Percentiles rank a stretch among this genome's conserved stretches.
Conservation (phyloP, 1,140 invertebrate genomes). For the Papilio aristodemus region DNA sequence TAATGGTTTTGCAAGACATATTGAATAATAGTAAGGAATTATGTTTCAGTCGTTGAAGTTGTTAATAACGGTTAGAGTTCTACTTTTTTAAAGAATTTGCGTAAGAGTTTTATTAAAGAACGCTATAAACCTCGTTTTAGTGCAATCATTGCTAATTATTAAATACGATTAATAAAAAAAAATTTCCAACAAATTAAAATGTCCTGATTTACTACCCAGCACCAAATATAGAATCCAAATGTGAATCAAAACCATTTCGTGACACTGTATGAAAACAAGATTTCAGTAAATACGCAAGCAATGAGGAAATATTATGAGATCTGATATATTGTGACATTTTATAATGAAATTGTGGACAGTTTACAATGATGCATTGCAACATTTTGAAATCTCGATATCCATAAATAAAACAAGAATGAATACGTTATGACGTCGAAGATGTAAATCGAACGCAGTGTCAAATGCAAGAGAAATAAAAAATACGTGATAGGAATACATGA, state of each 20-base stretch:
- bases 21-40: conserved; percentile 23
- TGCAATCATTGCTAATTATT: not conserved
- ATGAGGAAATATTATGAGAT: too few species aligned
- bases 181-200: too few species aligned
- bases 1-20: conserved; percentile 23
- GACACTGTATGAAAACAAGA: too few species aligned
- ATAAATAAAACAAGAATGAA: conserved; percentile 7
- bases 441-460: conserved; percentile 27
- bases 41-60: conserved; percentile 11
- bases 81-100: conserved; percentile 11
- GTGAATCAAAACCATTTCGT: too few species aligned
- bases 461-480: conserved; percentile 22
- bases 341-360: too few species aligned
- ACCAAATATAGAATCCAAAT: too few species aligned
- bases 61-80: conserved; percentile 1
- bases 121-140: not conserved
- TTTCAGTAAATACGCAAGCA: too few species aligned
- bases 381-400: not conserved
- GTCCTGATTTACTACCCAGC: too few species aligned
- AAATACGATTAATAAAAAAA: too few species aligned
- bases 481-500: conserved; percentile 17
- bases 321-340: too few species aligned
- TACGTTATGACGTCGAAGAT: not conserved
- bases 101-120: conserved; percentile 3
- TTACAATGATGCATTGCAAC: not conserved